These are phyloP conservation scores for Alligator mississippiensis DNA, from an alignment of 2,113 vertebrate genomes.

Conservation along the genomic window DNA sequence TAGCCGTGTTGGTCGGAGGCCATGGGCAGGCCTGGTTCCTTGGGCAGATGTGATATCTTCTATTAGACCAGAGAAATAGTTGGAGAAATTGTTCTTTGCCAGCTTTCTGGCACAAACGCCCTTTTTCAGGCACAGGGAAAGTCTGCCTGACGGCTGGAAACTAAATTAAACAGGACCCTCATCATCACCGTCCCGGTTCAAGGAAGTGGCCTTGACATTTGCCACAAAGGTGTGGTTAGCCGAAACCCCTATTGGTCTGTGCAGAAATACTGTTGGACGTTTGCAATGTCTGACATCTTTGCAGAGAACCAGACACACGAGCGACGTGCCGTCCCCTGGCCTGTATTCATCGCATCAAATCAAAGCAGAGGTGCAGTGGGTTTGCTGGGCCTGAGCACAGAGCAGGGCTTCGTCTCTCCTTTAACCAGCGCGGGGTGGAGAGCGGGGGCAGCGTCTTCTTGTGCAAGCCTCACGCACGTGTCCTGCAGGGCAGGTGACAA, in stretches of 20 bases:
- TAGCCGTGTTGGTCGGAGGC: no score
- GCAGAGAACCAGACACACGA: neutral
- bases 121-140: no score
- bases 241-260: constrained; percentile 15
- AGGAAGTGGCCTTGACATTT: constrained; percentile 29
- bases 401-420: neutral
- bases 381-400: neutral
- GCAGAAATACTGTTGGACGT: constrained; percentile 16
- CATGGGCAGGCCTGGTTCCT: no score
- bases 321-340: neutral
- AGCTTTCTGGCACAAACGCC: no score
- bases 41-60: no score
- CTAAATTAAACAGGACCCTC: constrained; percentile 47
- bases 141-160: neutral
- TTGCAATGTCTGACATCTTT: neutral
- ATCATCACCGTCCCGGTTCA: neutral
- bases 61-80: no score
- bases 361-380: neutral
- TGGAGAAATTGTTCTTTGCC: no score
- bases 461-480: neutral
- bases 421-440: neutral
- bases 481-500: constrained; percentile 2
- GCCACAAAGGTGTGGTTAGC: neutral
- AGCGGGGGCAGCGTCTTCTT: neutral
- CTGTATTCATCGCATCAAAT: neutral